Base-by-base conservation (phyloP, 2,113 vertebrate genomes). In the Procapra przewalskii region DNA sequence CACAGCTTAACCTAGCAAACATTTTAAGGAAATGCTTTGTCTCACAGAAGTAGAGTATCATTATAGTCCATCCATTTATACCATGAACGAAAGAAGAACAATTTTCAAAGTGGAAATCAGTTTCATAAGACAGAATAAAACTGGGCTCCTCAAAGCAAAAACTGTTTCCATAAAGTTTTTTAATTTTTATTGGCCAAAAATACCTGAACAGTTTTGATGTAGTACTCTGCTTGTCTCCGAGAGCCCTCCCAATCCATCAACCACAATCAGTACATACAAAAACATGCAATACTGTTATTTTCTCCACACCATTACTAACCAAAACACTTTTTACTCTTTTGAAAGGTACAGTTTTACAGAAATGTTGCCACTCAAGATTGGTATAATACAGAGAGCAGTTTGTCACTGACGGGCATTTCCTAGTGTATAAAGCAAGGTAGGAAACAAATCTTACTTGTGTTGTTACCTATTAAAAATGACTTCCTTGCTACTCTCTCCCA, bases 371-470 rank as follows among this genome's bases (percentile, higher is more conserved):
- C 84, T 96, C 98, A 97, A 97, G 96, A 97, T 84, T 86, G 93
- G 97, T 99, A 98, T 98, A 98, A 98, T 99, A 99, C 99, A 98
- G 98, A 99, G 97, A 98, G 98, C 98, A 99, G 99, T 99, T 40
- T 98, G 98, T 99, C 98, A 98, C 98, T 97, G 98, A 98, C 97
- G 98, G 98, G 97, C 97, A 96, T 98, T 98, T 98, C 95, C 98
- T 97, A 96, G 98, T 96, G 97, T 97, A 98, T 91, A 98, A 98
- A 98, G 97, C 97, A 97, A 88, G 75, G 97, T 98, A 98, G 97
- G 98, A 98, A 99, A 98, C 98, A 98, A 98, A 97, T 98, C 98
- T 64, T 36, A 84, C 94, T 90, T 45, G 21, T n/a, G n/a, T 55
- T 98, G 54, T 98, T 96, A 97, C 97, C 97, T 97, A 97, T 97